Conservation (phyloP, 2,113 vertebrate genomes). For the Henicopernis longicauda region DNA sequence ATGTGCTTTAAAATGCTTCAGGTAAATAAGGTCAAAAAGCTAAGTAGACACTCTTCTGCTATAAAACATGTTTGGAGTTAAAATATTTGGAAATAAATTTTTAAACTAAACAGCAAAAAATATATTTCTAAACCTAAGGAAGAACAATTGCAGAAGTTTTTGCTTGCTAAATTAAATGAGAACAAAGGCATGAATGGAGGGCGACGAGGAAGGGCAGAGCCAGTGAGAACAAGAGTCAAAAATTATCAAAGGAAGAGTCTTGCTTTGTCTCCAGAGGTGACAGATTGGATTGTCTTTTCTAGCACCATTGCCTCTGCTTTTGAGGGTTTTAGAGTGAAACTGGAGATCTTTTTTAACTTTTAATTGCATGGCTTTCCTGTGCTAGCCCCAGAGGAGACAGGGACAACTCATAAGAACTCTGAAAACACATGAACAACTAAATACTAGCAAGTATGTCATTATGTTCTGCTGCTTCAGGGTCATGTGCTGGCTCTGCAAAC, state of each 20-base stretch:
- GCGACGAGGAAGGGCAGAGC: neutral
- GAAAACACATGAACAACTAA: neutral
- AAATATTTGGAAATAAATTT: neutral
- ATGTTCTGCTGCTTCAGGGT: neutral
- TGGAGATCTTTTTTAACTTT: neutral
- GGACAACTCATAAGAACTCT: neutral
- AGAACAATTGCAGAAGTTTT: neutral
- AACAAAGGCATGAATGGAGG: neutral
- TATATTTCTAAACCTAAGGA: neutral
- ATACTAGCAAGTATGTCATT: neutral
- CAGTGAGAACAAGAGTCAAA: neutral
- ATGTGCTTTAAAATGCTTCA: neutral
- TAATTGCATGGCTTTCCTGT: neutral
- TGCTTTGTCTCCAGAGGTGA: neutral
- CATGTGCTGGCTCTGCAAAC: neutral
- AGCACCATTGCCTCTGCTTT: neutral
- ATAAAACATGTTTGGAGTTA: neutral
- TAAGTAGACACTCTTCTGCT: neutral
- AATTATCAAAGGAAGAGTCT: neutral
- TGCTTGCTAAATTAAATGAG: neutral
- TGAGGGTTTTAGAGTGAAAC: neutral
- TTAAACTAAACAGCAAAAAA: neutral
- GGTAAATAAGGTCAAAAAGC: constrained; percentile 22
- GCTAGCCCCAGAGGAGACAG: neutral
- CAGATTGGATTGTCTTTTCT: neutral